A percentile compares a stretch with the other conserved stretches of the same genome.
phyloP scores from a whole-genome alignment of 2,113 vertebrate genomes.

The Naja naja region DNA sequence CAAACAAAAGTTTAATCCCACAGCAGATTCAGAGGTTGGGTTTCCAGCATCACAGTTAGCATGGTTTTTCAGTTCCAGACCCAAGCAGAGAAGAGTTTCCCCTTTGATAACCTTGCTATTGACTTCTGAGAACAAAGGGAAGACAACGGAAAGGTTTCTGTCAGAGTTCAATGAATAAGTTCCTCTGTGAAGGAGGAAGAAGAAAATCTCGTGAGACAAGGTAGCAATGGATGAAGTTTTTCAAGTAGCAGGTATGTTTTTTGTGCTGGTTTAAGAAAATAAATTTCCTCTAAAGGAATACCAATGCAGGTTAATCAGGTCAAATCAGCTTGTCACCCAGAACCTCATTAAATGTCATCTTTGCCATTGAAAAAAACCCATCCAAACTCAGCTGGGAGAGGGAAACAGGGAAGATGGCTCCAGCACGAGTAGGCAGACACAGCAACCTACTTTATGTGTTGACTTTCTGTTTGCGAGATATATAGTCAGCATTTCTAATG shows the following conservation, averaged over 20 bases:
- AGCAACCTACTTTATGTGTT: slow-evolving; percentile 69
- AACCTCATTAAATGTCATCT: slow-evolving; percentile 55
- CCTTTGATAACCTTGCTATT: slow-evolving; percentile 24
- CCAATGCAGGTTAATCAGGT: slow-evolving; percentile 43
- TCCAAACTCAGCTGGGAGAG: slow-evolving; percentile 24
- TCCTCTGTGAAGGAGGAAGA: not conserved
- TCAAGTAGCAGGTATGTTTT: slow-evolving; percentile 11
- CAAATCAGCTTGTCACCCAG: slow-evolving; percentile 29
- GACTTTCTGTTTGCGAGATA: slow-evolving; percentile 75
- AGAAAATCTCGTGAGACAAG: not conserved
- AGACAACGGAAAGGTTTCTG: not conserved
- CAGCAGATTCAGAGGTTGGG: not conserved
- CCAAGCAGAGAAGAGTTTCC: not conserved
- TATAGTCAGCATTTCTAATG: slow-evolving; percentile 82
- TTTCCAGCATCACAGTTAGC: slow-evolving; percentile 4
- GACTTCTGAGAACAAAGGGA: slow-evolving; percentile 8
- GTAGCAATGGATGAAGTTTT: not conserved
- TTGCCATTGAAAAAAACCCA: slow-evolving; percentile 63
- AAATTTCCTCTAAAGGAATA: not conserved
- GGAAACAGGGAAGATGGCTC: slow-evolving; percentile 22
- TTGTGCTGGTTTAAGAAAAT: not conserved
- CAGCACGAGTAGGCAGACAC: slow-evolving; percentile 40
- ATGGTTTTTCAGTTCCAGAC: not conserved
- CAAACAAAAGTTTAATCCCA: not conserved
- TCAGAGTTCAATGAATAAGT: not conserved